These are phyloP conservation scores for Xestia sexstrigata DNA, from an alignment of 2,888 invertebrate genomes.

Conservation along the genomic window DNA sequence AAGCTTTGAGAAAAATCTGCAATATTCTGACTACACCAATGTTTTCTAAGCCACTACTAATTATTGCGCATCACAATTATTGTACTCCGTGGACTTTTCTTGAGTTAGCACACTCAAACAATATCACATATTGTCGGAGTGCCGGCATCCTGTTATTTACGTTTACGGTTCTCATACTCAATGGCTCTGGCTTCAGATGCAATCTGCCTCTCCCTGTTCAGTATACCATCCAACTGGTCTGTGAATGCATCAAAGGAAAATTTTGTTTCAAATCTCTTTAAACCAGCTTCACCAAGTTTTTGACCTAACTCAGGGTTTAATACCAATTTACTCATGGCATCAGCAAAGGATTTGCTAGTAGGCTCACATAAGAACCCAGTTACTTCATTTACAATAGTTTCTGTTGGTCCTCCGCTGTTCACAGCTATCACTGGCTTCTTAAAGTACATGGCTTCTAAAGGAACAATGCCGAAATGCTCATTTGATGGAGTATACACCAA, in stretches of 20 bases:
- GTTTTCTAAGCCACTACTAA: slow-evolving; percentile 2
- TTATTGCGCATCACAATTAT: slow-evolving; percentile 23
- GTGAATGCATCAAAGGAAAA: slow-evolving; percentile 97
- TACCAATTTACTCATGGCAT: slow-evolving; percentile 93
- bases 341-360: slow-evolving; percentile 93
- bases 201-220: slow-evolving; percentile 85
- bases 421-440: slow-evolving; percentile 98
- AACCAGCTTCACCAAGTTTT: slow-evolving; percentile 94
- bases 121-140: slow-evolving; percentile 88
- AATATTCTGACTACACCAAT: slow-evolving; percentile 16
- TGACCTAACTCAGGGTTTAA: slow-evolving; percentile 90
- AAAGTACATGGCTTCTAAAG: slow-evolving; percentile 99
- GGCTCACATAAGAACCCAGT: slow-evolving; percentile 96
- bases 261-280: slow-evolving; percentile 93
- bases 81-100: slow-evolving; percentile 51
- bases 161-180: slow-evolving; percentile 83
- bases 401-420: slow-evolving; percentile 98
- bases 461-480: slow-evolving; percentile 99
- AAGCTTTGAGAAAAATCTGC: slow-evolving; percentile 31
- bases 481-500: slow-evolving; percentile 98
- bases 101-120: slow-evolving; percentile 84
- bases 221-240: slow-evolving; percentile 91
- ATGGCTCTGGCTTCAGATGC: slow-evolving; percentile 85
- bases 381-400: slow-evolving; percentile 95
- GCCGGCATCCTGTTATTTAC: slow-evolving; percentile 84